Conservation (phyloP, 2,113 vertebrate species). For the Nycticryphes semicollaris region DNA sequence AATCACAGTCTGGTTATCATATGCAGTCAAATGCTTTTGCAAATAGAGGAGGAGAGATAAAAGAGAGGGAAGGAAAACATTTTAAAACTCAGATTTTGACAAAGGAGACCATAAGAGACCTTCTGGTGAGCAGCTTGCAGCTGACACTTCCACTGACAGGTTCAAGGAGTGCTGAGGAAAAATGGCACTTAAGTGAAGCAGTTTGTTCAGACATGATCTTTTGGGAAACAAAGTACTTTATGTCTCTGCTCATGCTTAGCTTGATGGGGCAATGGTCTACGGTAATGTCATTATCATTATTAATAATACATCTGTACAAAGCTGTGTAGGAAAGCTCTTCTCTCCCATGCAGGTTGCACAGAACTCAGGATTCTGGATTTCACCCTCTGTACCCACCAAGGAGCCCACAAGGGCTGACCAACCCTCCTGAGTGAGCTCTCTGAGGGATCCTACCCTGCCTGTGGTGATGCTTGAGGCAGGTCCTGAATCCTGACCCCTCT, state of each 20-base stretch:
- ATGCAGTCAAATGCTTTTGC: not conserved
- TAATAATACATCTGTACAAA: not conserved
- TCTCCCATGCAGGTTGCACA: not conserved
- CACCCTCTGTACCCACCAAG: rapidly evolving
- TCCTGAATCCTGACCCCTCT: not conserved
- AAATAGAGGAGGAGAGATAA: not conserved
- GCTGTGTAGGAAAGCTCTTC: not conserved
- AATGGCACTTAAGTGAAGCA: not conserved
- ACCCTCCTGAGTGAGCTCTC: rapidly evolving
- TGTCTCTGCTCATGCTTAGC: not conserved
- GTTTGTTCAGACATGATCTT: not conserved
- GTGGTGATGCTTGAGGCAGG: not conserved
- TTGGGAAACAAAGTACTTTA: not conserved
- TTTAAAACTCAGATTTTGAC: not conserved
- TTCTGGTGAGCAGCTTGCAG: not conserved
- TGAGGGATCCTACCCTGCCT: rapidly evolving
- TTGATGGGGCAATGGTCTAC: not conserved
- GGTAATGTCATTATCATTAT: not conserved
- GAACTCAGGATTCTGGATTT: not conserved
- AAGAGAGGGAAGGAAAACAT: not conserved
- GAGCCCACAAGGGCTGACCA: rapidly evolving
- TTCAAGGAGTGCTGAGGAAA: not conserved
- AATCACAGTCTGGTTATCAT: not conserved
- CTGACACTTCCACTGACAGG: not conserved
- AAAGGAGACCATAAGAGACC: not conserved